These are phyloP conservation scores for Drosophila robusta DNA, from an alignment of 2,888 invertebrate species.

Conservation along the genomic window DNA sequence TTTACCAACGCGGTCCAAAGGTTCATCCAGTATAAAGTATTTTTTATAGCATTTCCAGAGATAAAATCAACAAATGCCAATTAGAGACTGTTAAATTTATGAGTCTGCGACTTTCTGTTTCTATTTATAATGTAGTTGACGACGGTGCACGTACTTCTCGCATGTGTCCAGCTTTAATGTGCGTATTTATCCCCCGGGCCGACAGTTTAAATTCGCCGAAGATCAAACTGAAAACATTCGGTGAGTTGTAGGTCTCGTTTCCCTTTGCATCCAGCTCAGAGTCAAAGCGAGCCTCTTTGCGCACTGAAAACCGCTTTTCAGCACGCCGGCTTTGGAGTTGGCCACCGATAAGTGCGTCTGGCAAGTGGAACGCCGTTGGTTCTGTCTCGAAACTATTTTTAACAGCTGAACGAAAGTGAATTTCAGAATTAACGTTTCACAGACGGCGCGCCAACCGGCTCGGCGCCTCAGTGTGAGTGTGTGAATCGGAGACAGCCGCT, in stretches of 20 bases:
- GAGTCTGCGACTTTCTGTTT: conserved; percentile 19
- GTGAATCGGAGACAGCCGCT: conserved; percentile 49
- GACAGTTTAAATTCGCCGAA: conserved; percentile 10
- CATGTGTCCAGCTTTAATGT: conserved; percentile 12
- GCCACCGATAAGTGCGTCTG: conserved; percentile 19
- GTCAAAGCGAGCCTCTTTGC: conserved; percentile 37
- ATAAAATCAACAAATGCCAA: conserved; percentile 58
- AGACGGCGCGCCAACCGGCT: conserved; percentile 41
- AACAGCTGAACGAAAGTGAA: conserved; percentile 72
- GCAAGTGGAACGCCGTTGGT: conserved; percentile 49
- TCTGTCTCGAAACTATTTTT: conserved; percentile 66
- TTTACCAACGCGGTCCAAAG: conserved; percentile 32
- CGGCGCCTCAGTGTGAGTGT: conserved; percentile 16
- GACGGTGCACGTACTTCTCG: conserved; percentile 26
- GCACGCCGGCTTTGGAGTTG: conserved; percentile 7
- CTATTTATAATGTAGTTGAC: conserved; percentile 30
- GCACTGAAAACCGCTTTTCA: conserved; percentile 36
- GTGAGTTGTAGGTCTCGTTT: conserved; percentile 38
- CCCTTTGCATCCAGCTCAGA: conserved; percentile 15
- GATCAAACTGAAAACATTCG: background rate
- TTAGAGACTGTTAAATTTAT: conserved; percentile 61
- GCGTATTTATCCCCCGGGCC: background rate
- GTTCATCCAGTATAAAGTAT: conserved; percentile 21
- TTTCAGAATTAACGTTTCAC: conserved; percentile 56
- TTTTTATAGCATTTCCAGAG: conserved; percentile 44